A percentile compares a stretch with the other conserved stretches of the same genome.
phyloP scores from a whole-genome alignment of 2,113 vertebrate genomes.

The Coptodon rendalli region DNA sequence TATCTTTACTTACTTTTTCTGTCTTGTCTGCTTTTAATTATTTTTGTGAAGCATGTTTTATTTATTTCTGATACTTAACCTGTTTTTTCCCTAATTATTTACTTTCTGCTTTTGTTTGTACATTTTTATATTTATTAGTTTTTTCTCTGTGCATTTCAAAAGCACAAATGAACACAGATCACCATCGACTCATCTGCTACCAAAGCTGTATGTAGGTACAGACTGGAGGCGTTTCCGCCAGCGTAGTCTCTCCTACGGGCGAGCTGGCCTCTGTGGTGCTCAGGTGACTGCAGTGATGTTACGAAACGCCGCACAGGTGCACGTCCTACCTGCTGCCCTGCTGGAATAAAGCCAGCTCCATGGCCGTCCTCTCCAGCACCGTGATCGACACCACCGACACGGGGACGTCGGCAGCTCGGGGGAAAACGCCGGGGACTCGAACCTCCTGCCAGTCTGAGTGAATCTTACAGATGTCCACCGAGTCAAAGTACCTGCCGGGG shows the following conservation, averaged over 20 bases:
- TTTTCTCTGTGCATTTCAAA: not conserved
- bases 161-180: not conserved
- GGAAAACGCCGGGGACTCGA: slow-evolving; percentile 83
- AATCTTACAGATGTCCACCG: slow-evolving; percentile 93
- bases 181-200: not conserved
- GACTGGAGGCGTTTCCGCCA: not conserved
- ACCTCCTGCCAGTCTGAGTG: slow-evolving; percentile 94
- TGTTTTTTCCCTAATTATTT: not conserved
- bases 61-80: not conserved
- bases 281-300: not conserved
- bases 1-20: not conserved
- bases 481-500: slow-evolving; percentile 86
- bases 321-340: slow-evolving; percentile 84
- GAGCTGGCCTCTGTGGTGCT: not conserved
- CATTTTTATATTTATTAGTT: not conserved
- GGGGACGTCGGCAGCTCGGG: slow-evolving; percentile 78
- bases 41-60: not conserved
- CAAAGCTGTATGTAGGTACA: not conserved
- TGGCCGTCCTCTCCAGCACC: slow-evolving; percentile 80
- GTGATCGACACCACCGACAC: slow-evolving; percentile 82
- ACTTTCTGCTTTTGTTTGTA: not conserved
- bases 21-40: not conserved
- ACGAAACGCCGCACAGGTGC: not conserved
- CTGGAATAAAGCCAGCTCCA: slow-evolving; percentile 91
- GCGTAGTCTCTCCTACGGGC: fast-evolving